Evolutionary conservation across 2,888 invertebrate genomes (phyloP).

Genomic region (Xylota segnis): DNA sequence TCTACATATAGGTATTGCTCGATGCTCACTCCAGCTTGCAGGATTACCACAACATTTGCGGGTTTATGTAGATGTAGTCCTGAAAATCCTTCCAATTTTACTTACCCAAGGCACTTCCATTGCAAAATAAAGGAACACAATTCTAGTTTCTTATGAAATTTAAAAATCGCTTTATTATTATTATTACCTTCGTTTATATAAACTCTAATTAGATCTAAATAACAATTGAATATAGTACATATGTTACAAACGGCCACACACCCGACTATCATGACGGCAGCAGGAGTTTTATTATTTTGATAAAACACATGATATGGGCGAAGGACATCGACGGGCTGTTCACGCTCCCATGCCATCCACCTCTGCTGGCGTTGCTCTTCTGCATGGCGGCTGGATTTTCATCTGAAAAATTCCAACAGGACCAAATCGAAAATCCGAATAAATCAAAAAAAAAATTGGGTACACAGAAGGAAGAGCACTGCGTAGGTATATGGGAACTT

Average conservation of each 20-base stretch:
- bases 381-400: conserved; percentile 83
- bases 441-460: conserved; percentile 1
- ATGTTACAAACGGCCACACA: conserved; percentile 55
- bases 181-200: conserved; percentile 63
- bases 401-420: conserved; percentile 77
- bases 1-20: no score
- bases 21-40: no score
- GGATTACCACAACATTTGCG: no score
- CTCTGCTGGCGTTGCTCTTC: conserved; percentile 79
- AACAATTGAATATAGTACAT: conserved; percentile 75
- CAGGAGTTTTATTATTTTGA: conserved; percentile 48
- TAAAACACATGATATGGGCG: conserved; percentile 71
- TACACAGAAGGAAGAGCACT: conserved; percentile 32
- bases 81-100: no score
- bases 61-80: no score
- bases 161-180: conserved; percentile 74
- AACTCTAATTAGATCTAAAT: conserved; percentile 76
- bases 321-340: conserved; percentile 44
- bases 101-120: not conserved
- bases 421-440: conserved; percentile 26
- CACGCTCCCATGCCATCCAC: conserved; percentile 45
- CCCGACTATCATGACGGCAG: conserved; percentile 68
- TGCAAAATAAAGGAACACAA: not conserved
- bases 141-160: conserved; percentile 68
- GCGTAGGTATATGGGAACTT: conserved; percentile 82